Evolutionary conservation across 2,797 vertebrate genomes (phyloP).

Genomic region (Uromys caudimaculatus): DNA sequence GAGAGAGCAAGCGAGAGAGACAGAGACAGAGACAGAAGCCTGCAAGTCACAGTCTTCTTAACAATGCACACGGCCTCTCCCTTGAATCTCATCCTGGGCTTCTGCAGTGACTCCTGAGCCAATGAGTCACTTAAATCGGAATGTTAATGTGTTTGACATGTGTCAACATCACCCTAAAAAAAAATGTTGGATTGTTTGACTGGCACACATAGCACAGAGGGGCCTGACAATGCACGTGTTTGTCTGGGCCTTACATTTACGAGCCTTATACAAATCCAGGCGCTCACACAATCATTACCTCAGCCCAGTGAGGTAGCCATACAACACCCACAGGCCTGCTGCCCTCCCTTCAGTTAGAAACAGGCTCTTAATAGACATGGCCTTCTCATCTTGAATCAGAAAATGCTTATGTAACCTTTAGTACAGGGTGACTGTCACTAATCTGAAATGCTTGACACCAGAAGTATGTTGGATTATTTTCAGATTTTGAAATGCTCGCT

Average conservation of each 20-base stretch:
- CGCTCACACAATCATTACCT: neutral
- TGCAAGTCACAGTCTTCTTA: neutral
- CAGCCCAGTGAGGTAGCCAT: neutral
- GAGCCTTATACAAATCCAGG: neutral
- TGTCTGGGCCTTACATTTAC: neutral
- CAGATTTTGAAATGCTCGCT: neutral
- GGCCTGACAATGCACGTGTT: neutral
- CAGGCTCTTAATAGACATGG: neutral
- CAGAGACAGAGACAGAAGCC: neutral
- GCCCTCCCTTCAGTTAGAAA: neutral
- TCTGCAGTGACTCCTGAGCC: conserved; percentile 9
- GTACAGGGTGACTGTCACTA: neutral
- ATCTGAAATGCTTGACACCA: neutral
- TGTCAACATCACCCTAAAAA: conserved; percentile 70
- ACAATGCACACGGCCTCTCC: neutral
- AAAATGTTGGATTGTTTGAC: conserved; percentile 48
- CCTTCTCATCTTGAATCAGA: conserved; percentile 1
- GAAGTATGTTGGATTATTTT: neutral
- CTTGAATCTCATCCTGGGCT: neutral
- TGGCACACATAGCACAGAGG: neutral
- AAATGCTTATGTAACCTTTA: neutral
- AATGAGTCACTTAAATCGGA: conserved; percentile 72
- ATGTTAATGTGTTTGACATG: conserved; percentile 76
- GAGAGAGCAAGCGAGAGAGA: neutral
- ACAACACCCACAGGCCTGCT: neutral